Base-by-base conservation (phyloP, 2,797 vertebrate genomes). In the Semaprochilodus insignis region DNA sequence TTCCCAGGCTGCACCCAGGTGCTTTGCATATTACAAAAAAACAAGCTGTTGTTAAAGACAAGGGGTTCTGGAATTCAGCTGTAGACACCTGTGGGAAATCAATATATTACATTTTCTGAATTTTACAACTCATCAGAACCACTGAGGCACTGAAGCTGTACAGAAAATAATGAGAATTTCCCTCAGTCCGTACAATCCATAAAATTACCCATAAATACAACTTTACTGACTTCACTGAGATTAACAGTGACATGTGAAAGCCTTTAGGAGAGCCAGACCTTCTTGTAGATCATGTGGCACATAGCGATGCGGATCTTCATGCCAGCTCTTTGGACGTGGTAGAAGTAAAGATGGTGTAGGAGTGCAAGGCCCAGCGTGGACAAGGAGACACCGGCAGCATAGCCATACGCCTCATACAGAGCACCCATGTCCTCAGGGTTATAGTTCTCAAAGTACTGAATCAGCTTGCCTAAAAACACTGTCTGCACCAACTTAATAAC, bases 281-380 rank as follows among this genome's bases (percentile, higher is more conserved):
- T 99, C 60, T 86, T 94, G 90, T 97, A 98, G 86, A 99, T 98
- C 95, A 99, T 96, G 86, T 98, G 97, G 80, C 97, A 98, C 93
- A 97, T 92, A 48, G 97, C 97, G 5, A 99, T 93, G 48, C 97
- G 89, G 1, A 97, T 92, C 93, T 92, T 96, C 97, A 99, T 99
- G 87, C 97, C 97, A 1, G 87, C 90, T 51, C 96, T 93, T 82
- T 93, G 95, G 3, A 97, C 95, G 0, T 96, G 91, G 72, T 96
- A 98, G 84, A 96, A 99, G 91, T 97, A 97, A 2, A 98, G 86
- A 59, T 99, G 97, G 23, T 97, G 96, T 55, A 96, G 78, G 36
- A 96, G 51, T 0, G 95, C 94, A 77, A 98, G 83, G 0, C 90
- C 17, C 0, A 99, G 88, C 0, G 95, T 93, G 74, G 94, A 97